Percentiles rank a stretch among this genome's conserved stretches.
phyloP scores from a whole-genome alignment of 2,797 vertebrate genomes.

The Myotis daubentonii region DNA sequence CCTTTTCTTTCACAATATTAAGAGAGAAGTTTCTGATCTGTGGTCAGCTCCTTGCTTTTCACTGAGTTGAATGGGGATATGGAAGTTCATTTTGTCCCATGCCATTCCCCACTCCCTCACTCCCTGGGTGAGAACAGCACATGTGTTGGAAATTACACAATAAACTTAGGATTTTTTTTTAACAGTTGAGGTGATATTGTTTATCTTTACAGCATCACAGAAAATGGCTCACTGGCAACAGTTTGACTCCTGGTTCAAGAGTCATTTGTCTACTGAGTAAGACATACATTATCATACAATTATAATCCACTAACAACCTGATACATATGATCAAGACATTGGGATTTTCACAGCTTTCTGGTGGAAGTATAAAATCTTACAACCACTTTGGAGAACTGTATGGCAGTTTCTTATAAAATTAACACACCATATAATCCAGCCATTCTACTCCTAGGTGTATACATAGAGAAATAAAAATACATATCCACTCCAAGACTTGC shows the following conservation, averaged over 20 bases:
- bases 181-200: not conserved
- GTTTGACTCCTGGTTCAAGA: not conserved
- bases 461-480: not conserved
- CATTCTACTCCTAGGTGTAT: not conserved
- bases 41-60: not conserved
- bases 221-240: not conserved
- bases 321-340: not conserved
- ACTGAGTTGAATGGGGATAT: not conserved
- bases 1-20: not conserved
- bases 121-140: not conserved
- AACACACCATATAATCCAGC: not conserved
- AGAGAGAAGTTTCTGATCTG: not conserved
- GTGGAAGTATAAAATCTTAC: not conserved
- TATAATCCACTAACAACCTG: not conserved
- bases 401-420: not conserved
- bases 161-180: not conserved
- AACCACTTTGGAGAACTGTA: not conserved
- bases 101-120: not conserved
- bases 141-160: not conserved
- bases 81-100: not conserved
- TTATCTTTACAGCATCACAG: not conserved
- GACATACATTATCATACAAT: not conserved
- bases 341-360: not conserved
- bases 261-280: not conserved
- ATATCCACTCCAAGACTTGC: not conserved